Conservation (phyloP, 2,888 invertebrate species). For the Habroteleia sp. region DNA sequence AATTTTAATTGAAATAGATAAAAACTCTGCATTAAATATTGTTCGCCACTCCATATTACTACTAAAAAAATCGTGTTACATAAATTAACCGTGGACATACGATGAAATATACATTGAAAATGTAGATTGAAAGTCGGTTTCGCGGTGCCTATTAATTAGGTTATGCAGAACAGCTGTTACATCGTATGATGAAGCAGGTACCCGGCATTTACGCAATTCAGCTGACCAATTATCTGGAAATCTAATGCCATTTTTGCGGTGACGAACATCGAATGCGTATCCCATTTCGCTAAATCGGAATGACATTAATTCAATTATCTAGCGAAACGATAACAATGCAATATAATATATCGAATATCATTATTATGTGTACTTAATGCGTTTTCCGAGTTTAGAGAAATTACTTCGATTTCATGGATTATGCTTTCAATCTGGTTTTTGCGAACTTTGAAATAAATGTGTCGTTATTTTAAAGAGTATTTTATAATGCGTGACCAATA, state of each 20-base stretch:
- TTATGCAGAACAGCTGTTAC: slow-evolving; percentile 75
- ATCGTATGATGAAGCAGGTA: slow-evolving; percentile 31
- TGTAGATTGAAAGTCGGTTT: slow-evolving; percentile 61
- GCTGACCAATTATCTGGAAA: slow-evolving; percentile 48
- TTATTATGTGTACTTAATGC: slow-evolving; percentile 25
- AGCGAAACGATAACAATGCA: slow-evolving; percentile 28
- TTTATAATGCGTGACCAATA: no score
- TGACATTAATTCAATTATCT: slow-evolving; percentile 55
- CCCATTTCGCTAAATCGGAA: slow-evolving; percentile 11
- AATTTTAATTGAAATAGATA: slow-evolving; percentile 4
- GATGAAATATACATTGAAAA: slow-evolving; percentile 15
- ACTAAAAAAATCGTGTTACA: slow-evolving; percentile 23
- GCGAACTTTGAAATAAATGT: no score
- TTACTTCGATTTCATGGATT: slow-evolving; percentile 25
- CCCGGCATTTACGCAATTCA: slow-evolving; percentile 46
- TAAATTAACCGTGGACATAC: slow-evolving; percentile 24
- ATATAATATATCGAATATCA: slow-evolving; percentile 44
- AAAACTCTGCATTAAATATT: slow-evolving; percentile 14
- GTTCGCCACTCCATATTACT: slow-evolving; percentile 17
- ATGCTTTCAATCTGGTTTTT: slow-evolving; percentile 3
- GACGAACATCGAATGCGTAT: slow-evolving; percentile 14
- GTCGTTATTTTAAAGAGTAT: no score
- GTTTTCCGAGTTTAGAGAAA: slow-evolving; percentile 27
- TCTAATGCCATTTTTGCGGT: slow-evolving; percentile 52
- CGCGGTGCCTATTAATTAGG: slow-evolving; percentile 69